Evolutionary conservation across 2,113 vertebrate genomes (phyloP).

Genomic region (Pongo abelii): DNA sequence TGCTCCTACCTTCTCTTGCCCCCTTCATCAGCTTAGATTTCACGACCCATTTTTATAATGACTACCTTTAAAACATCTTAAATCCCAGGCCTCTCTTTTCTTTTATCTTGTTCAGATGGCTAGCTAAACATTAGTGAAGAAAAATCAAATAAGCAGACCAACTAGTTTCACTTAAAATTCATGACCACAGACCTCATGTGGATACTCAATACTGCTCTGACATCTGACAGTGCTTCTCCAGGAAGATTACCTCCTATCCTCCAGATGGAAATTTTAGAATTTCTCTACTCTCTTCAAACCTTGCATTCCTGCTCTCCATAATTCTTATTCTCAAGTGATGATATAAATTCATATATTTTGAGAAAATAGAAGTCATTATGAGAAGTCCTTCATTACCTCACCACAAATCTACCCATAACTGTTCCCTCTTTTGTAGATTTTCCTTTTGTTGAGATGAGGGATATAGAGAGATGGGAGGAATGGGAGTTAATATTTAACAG

Average conservation of each 20-base stretch:
- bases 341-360: neutral
- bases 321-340: neutral
- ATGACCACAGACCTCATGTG: neutral
- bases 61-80: neutral
- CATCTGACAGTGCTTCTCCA: neutral
- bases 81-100: neutral
- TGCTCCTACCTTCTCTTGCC: neutral
- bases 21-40: neutral
- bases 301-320: neutral
- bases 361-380: neutral
- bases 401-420: neutral
- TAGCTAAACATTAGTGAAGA: neutral
- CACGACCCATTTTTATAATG: neutral
- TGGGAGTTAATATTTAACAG: neutral
- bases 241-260: neutral
- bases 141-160: neutral
- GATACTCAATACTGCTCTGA: neutral
- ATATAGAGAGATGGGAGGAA: rapidly evolving
- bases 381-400: neutral
- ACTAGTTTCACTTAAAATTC: neutral
- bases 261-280: neutral
- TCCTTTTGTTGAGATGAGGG: neutral
- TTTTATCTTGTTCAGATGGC: neutral
- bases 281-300: neutral
- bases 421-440: neutral